These are phyloP conservation scores for Chiroxiphia lanceolata DNA, from an alignment of 2,797 vertebrate species.

Conservation along the genomic window DNA sequence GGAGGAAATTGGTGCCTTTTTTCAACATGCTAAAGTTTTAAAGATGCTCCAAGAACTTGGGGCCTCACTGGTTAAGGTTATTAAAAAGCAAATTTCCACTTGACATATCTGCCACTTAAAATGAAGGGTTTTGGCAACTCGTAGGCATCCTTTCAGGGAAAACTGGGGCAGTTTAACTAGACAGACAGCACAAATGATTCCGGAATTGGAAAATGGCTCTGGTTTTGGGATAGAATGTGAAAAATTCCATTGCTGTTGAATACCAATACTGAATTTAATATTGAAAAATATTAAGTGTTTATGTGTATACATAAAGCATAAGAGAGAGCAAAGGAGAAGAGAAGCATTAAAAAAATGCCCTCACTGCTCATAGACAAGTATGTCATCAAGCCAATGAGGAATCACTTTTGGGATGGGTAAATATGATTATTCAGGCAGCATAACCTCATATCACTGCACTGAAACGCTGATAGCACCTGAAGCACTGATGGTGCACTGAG, in stretches of 20 bases:
- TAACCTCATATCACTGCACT: background rate
- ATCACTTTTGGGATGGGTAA: background rate
- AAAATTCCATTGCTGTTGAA: background rate
- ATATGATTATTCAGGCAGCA: background rate
- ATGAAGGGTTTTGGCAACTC: background rate
- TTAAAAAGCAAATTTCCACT: background rate
- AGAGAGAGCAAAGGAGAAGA: background rate
- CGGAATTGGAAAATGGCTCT: background rate
- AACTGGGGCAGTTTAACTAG: background rate
- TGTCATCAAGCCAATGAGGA: background rate
- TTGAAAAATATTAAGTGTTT: background rate
- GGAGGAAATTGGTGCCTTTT: background rate
- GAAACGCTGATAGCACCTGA: background rate
- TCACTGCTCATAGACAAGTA: background rate
- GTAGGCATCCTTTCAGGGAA: background rate
- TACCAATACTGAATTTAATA: background rate
- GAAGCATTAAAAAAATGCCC: background rate
- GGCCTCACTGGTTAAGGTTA: background rate
- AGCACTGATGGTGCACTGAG: background rate
- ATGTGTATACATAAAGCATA: background rate
- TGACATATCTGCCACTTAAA: background rate
- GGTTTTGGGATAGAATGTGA: background rate
- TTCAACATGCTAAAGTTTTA: background rate
- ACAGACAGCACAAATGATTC: background rate
- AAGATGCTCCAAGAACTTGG: background rate